phyloP scores from a whole-genome alignment of 2,888 invertebrate species.

The Papilio demoleus region DNA sequence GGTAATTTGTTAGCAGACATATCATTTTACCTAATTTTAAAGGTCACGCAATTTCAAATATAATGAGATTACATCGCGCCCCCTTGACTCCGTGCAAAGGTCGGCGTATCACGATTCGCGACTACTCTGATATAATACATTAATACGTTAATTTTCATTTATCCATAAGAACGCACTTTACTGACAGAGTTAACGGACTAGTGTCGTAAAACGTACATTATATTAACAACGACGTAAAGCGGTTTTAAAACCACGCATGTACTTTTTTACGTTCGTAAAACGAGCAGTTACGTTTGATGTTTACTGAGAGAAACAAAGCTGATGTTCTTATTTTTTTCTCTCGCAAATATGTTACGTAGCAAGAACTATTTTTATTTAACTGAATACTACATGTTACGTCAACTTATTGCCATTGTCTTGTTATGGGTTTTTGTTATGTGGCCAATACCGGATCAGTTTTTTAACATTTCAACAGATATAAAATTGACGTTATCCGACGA shows the following conservation, averaged over 20 bases:
- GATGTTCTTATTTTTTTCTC: background rate
- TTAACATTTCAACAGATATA: too few relatives aligned
- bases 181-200: slow-evolving; percentile 41
- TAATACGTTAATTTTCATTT: slow-evolving; percentile 15
- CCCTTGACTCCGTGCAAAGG: slow-evolving; percentile 17
- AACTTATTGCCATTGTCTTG: background rate
- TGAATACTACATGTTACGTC: too few relatives aligned
- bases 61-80: slow-evolving; percentile 20
- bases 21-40: slow-evolving; percentile 1
- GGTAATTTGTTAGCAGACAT: background rate
- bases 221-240: slow-evolving; percentile 40
- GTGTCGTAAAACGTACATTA: slow-evolving; percentile 39
- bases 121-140: slow-evolving; percentile 23
- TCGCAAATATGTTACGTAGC: background rate
- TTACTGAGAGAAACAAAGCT: slow-evolving; percentile 21
- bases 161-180: slow-evolving; percentile 15
- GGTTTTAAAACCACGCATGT: slow-evolving; percentile 43
- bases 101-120: slow-evolving; percentile 6
- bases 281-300: slow-evolving; percentile 41
- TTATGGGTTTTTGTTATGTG: too few relatives aligned
- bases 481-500: too few relatives aligned
- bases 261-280: slow-evolving; percentile 39
- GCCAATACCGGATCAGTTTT: too few relatives aligned
- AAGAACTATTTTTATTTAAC: background rate
- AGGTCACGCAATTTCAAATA: slow-evolving; percentile 10